phyloP scores from a whole-genome alignment of 2,113 vertebrate genomes.

The Urocynchramus pylzowi region DNA sequence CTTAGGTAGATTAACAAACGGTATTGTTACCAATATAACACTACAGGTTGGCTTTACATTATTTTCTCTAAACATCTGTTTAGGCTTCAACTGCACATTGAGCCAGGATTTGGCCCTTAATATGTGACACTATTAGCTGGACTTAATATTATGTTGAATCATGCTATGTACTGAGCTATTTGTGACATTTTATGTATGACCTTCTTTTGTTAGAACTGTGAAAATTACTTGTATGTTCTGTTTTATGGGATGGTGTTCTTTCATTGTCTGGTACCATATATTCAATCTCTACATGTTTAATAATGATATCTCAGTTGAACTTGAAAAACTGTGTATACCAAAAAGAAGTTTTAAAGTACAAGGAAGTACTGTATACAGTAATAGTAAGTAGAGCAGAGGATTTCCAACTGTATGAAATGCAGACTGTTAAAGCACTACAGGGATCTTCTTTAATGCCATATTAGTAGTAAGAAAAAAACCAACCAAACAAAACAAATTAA shows the following conservation, averaged over 20 bases:
- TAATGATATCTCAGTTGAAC: not conserved
- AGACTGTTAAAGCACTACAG: not conserved
- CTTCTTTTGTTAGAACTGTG: conserved; percentile 48
- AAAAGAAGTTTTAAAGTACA: not conserved
- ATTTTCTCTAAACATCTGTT: not conserved
- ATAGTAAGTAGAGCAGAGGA: not conserved
- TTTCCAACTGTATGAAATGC: not conserved
- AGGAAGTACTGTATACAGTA: not conserved
- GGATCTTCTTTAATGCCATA: not conserved
- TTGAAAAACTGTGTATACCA: not conserved
- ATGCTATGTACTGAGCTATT: not conserved
- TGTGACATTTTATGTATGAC: conserved; percentile 32
- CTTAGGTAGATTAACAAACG: not conserved
- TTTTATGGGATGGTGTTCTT: conserved; percentile 37
- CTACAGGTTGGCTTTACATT: not conserved
- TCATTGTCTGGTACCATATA: not conserved
- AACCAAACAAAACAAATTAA: not conserved
- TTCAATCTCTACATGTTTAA: not conserved
- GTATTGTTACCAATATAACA: not conserved
- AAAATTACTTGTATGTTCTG: conserved; percentile 40
- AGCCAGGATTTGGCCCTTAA: conserved; percentile 44
- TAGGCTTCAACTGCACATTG: not conserved
- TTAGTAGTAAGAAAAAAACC: not conserved
- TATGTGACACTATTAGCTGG: conserved; percentile 1
- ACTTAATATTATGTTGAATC: conserved; percentile 50